Base-by-base conservation (phyloP, 2,797 vertebrate genomes). In the Galaxias olidus region DNA sequence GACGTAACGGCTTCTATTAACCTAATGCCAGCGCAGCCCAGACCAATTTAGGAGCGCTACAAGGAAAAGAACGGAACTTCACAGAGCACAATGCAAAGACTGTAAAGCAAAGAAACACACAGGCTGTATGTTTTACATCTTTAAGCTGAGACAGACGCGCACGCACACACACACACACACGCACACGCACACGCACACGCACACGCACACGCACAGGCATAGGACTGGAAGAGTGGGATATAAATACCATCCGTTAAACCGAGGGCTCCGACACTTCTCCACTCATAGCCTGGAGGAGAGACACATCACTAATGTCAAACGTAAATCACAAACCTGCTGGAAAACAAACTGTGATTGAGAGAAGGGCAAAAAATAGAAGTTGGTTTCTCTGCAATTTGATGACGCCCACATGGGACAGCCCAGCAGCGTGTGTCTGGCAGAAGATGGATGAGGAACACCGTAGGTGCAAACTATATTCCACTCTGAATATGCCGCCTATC, bases 181-280 rank as follows among this genome's bases (percentile, higher is more conserved):
- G 9, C 63, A 77, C 10, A 48, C 19, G 40, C 45, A 61, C 59
- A 45, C 7, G 42, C 17, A 19, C 9, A 43, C 65, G 52, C 17
- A 66, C 67, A 75, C 75, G 73, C 76, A 84, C 77, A 83, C n/a
- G 75, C 74, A 77, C 68, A 74, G 69, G 73, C 76, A 82, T 40
- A 76, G 59, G 76, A 69, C 66, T 71, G 64, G 81, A 85, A 76
- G 81, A 88, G 75, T 75, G 66, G 68, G 68, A 81, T 81, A 89
- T 90, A 91, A 91, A 89, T 89, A 91, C 89, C 88, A 86, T 90
- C 84, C 56, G 66, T 83, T 81, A 87, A 80, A 87, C 56, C 71
- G 86, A 86, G 69, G 80, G 79, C 79, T 89, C 84, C 87, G 68
- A 78, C 87, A 82, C 80, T 66, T 81, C 70, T 81, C 82, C 79